Conservation (phyloP, 2,888 invertebrate genomes). For the Lasioglossum morio region DNA sequence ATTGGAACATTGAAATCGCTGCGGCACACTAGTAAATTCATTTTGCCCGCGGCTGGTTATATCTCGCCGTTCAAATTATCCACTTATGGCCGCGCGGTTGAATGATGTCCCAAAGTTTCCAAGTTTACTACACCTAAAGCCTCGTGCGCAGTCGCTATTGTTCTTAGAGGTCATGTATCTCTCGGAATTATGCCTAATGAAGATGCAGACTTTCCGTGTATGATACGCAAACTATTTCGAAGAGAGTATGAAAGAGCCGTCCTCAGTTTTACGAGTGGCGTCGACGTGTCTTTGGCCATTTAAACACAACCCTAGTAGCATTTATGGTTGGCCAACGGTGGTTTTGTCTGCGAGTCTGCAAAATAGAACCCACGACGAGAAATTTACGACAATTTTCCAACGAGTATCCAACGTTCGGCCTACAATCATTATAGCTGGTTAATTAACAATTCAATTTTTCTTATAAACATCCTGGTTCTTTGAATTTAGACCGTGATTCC, state of each 20-base stretch:
- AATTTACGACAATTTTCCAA: too few relatives aligned
- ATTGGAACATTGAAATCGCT: constrained; percentile 2
- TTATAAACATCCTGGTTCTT: too few relatives aligned
- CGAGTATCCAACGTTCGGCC: too few relatives aligned
- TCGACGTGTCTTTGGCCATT: neutral
- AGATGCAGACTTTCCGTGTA: neutral
- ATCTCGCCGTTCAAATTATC: neutral
- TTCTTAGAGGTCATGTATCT: neutral
- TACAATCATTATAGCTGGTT: too few relatives aligned
- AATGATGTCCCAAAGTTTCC: neutral
- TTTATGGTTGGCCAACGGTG: too few relatives aligned
- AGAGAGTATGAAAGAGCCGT: neutral
- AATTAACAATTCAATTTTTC: too few relatives aligned
- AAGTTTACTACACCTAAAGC: neutral
- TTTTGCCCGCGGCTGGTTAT: neutral
- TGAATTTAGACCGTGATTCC: too few relatives aligned
- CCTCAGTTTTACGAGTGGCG: neutral
- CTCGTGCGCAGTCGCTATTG: too few relatives aligned
- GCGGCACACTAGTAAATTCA: neutral
- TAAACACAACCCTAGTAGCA: too few relatives aligned
- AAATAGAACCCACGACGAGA: too few relatives aligned
- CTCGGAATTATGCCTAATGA: neutral
- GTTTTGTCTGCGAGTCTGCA: too few relatives aligned
- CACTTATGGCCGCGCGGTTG: neutral
- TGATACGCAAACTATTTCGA: neutral